A percentile compares a stretch with the other conserved stretches of the same genome.
Evolutionary conservation across 2,113 vertebrate species (phyloP).

Genomic region (Gopherus evgoodei): DNA sequence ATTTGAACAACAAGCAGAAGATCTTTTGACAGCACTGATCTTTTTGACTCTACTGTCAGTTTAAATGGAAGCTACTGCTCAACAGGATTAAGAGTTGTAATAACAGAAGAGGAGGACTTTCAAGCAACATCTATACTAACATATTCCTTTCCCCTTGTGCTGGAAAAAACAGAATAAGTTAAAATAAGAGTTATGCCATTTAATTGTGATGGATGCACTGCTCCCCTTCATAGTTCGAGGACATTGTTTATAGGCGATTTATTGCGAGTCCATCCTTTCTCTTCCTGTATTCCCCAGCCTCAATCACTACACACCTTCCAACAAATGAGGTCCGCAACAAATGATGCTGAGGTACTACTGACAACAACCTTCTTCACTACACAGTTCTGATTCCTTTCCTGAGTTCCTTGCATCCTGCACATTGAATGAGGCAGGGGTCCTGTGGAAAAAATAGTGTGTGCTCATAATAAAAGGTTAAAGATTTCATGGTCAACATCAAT

Average conservation of each 20-base stretch:
- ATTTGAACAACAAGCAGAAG: conserved; percentile 3
- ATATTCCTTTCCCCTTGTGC: background rate
- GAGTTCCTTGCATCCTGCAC: background rate
- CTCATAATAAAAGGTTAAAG: background rate
- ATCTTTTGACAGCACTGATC: background rate
- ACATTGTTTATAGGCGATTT: background rate
- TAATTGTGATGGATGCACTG: background rate
- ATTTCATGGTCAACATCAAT: background rate
- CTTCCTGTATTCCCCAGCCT: no score
- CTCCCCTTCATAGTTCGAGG: conserved; percentile 2
- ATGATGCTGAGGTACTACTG: no score
- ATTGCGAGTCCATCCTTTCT: background rate
- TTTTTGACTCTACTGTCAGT: background rate
- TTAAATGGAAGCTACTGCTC: background rate
- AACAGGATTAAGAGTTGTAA: background rate
- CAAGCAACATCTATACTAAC: background rate
- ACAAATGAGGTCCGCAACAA: no score
- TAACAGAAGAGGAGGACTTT: background rate
- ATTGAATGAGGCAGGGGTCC: background rate
- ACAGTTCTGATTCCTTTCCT: background rate
- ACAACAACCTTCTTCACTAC: background rate
- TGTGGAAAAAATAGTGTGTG: background rate
- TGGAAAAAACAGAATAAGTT: conserved; percentile 13
- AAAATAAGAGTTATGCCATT: conserved; percentile 12
- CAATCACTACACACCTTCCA: no score